phyloP scores from a whole-genome alignment of 1,140 invertebrate genomes.

The Parapsyche elsis region DNA sequence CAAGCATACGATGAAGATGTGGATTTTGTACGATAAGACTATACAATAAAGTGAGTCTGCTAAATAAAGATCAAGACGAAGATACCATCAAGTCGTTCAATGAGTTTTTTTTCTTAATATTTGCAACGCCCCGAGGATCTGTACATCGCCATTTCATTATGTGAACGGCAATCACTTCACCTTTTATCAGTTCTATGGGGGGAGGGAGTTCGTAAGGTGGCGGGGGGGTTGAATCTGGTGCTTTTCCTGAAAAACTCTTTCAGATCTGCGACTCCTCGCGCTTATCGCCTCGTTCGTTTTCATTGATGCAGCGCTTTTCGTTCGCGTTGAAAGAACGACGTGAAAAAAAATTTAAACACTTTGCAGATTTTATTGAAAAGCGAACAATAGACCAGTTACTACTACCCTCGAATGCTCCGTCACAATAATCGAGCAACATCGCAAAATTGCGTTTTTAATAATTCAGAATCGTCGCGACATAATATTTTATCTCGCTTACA shows the following conservation, averaged over 20 bases:
- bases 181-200: constrained; percentile 38
- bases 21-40: not conserved
- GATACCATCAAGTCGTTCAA: constrained; percentile 6
- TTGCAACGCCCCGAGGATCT: not conserved
- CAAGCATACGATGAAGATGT: not conserved
- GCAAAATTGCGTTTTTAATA: too few species aligned
- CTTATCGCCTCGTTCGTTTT: constrained; percentile 52
- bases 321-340: constrained; percentile 10
- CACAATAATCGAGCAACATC: too few species aligned
- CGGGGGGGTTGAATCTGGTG: constrained; percentile 36
- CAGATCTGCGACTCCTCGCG: constrained; percentile 39
- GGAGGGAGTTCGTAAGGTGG: not conserved
- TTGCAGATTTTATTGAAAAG: too few species aligned
- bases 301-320: constrained; percentile 47
- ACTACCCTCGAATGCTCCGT: too few species aligned
- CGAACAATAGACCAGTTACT: too few species aligned
- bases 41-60: not conserved
- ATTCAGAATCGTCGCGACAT: too few species aligned
- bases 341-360: not conserved
- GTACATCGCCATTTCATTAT: constrained; percentile 44
- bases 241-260: constrained; percentile 41
- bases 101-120: constrained; percentile 15
- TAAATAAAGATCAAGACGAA: not conserved
- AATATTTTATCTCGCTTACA: too few species aligned
- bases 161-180: constrained; percentile 41